Percentiles rank a stretch among this genome's conserved stretches.
These are phyloP conservation scores for Coregonus clupeaformis DNA, from an alignment of 2,113 vertebrate species.

Conservation along the genomic window DNA sequence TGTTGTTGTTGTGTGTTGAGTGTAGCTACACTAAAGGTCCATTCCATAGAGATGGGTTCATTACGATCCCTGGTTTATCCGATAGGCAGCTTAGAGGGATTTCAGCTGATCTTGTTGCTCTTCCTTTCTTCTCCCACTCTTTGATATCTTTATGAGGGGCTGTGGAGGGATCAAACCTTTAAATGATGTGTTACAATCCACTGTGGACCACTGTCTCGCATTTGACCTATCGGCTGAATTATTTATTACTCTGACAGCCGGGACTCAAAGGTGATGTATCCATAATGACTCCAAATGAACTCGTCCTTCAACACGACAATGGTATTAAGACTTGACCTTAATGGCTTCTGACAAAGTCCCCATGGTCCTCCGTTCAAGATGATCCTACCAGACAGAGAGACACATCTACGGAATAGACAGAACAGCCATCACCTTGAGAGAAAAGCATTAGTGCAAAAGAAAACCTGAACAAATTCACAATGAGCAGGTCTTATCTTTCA, in stretches of 20 bases:
- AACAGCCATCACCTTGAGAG: conserved; percentile 10
- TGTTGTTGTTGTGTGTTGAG: no score
- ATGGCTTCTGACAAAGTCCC: not conserved
- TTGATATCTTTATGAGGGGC: conserved; percentile 33
- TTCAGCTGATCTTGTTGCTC: conserved; percentile 50
- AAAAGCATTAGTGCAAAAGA: not conserved
- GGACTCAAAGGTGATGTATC: conserved; percentile 25
- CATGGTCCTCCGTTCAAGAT: not conserved
- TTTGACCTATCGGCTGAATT: conserved; percentile 37
- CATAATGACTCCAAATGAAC: conserved; percentile 25
- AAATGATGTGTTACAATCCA: conserved; percentile 11
- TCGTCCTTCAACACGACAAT: conserved; percentile 18
- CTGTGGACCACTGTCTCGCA: conserved; percentile 19
- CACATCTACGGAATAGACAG: not conserved
- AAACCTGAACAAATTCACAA: conserved; percentile 16
- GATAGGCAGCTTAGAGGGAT: conserved; percentile 55
- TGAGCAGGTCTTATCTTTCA: conserved; percentile 15
- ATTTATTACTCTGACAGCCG: conserved; percentile 29
- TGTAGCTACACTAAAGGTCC: conserved; percentile 8
- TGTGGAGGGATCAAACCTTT: conserved; percentile 29
- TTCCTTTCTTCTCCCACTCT: conserved; percentile 33
- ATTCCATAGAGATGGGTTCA: conserved; percentile 36
- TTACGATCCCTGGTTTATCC: not conserved
- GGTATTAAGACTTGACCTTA: conserved; percentile 2
- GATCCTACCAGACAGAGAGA: no score